Percentiles rank a stretch among this genome's conserved stretches.
Conservation (phyloP, 2,888 invertebrate species). For the Micoletzkya japonica region DNA sequence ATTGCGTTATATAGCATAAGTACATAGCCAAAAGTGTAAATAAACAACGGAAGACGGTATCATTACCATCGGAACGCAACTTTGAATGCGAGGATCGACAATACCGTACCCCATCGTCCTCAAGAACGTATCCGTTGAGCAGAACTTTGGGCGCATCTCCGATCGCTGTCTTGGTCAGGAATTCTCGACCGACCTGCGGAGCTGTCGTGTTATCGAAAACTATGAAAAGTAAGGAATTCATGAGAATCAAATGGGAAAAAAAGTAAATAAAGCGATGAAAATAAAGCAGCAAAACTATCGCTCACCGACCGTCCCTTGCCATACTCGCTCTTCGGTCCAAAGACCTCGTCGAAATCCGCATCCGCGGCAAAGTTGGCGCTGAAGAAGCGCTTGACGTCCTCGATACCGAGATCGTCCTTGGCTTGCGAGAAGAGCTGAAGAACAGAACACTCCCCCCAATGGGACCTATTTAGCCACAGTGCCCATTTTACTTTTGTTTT, state of each 20-base stretch:
- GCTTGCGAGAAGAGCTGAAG: conserved; percentile 37
- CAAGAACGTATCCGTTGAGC: conserved; percentile 86
- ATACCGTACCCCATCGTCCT: conserved; percentile 62
- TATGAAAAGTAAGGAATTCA: not conserved
- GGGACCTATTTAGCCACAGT: not conserved
- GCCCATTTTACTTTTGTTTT: no score
- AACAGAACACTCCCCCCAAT: not conserved
- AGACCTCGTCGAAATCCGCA: conserved; percentile 76
- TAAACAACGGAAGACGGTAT: no score
- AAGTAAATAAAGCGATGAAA: not conserved
- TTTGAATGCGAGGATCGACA: no score
- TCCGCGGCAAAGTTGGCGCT: conserved; percentile 71
- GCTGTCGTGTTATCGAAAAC: not conserved
- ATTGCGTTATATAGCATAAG: no score
- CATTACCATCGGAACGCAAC: no score
- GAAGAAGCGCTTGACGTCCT: conserved; percentile 76
- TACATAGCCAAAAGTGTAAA: no score
- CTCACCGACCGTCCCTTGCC: conserved; percentile 75
- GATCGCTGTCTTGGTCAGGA: conserved; percentile 65
- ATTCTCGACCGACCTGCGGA: conserved; percentile 57
- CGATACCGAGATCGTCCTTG: conserved; percentile 70
- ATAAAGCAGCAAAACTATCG: not conserved
- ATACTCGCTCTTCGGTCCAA: conserved; percentile 86
- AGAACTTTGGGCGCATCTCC: conserved; percentile 74
- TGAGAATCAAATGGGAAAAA: not conserved